phyloP scores from a whole-genome alignment of 2,113 vertebrate species.

The Lichenostomus cassidix region DNA sequence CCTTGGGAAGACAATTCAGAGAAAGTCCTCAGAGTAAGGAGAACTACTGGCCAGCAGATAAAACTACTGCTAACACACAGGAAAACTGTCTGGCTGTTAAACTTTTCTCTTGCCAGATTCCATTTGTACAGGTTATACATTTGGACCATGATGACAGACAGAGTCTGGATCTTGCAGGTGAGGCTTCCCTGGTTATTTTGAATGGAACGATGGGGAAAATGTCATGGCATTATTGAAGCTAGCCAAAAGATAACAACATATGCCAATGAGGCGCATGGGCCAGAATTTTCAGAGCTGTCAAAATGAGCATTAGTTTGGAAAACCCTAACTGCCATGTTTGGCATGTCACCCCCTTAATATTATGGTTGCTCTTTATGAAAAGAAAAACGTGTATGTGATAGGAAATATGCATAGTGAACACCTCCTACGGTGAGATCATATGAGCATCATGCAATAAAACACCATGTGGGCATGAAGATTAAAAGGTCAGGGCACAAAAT shows the following conservation, averaged over 20 bases:
- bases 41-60: neutral
- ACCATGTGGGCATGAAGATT: neutral
- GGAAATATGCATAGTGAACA: neutral
- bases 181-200: neutral
- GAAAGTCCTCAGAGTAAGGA: neutral
- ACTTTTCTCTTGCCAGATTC: neutral
- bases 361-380: neutral
- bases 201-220: neutral
- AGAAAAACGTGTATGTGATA: neutral
- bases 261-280: neutral
- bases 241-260: neutral
- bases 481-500: neutral
- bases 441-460: neutral
- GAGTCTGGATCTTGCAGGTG: neutral
- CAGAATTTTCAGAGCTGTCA: neutral
- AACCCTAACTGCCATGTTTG: neutral
- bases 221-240: neutral
- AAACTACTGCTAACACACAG: neutral
- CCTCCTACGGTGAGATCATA: neutral
- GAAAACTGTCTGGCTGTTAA: neutral
- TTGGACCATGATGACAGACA: neutral
- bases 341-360: neutral
- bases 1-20: conserved; percentile 37
- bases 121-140: neutral
- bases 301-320: neutral